Evolutionary conservation across 37 sponge, comb jelly and placozoan species (phyloP).

Genomic region (Bolinopsis microptera): DNA sequence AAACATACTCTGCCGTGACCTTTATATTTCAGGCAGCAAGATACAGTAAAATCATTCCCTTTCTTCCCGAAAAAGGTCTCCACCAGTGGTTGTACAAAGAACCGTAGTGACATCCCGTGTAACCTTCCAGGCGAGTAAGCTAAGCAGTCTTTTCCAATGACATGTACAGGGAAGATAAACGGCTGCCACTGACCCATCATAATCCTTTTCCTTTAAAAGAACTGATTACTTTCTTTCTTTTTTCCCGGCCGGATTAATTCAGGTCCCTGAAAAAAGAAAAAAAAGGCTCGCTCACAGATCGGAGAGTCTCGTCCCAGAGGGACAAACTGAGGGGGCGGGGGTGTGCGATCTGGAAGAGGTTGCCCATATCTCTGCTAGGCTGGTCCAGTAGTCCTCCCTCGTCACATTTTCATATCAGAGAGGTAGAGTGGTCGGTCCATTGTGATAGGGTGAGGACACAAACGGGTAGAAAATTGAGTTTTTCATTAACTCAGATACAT

Average conservation of each 20-base stretch:
- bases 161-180: slow-evolving; percentile 5
- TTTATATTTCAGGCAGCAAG: background rate
- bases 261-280: slow-evolving; percentile 47
- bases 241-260: background rate
- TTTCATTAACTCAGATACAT: background rate
- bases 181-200: slow-evolving; percentile 46
- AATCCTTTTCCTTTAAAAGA: background rate
- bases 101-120: slow-evolving; percentile 55
- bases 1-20: background rate
- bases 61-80: background rate
- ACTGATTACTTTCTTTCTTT: no score
- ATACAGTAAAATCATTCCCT: background rate
- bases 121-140: slow-evolving; percentile 9
- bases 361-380: background rate
- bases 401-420: slow-evolving; percentile 13
- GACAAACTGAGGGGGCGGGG: slow-evolving; percentile 23
- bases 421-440: background rate
- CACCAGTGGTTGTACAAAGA: slow-evolving; percentile 41
- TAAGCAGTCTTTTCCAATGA: slow-evolving; percentile 19
- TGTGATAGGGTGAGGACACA: background rate
- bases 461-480: background rate
- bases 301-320: background rate
- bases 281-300: slow-evolving; percentile 45
- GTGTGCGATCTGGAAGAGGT: background rate
- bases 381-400: background rate